Base-by-base conservation (phyloP, 1,140 invertebrate species). In the Drosophila sproati region DNA sequence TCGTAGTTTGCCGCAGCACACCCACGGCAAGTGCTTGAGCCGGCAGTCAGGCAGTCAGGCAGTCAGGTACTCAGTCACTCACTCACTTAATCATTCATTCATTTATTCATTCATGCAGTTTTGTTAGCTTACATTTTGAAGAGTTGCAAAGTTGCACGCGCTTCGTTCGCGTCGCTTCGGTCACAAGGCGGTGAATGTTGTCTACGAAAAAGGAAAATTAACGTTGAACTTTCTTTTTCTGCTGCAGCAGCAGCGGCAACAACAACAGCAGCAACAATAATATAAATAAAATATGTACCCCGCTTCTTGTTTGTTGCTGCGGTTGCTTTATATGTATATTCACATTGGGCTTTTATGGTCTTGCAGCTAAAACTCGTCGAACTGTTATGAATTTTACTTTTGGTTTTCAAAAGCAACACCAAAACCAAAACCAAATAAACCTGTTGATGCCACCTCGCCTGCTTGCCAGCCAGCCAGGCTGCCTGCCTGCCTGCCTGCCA, bases 221-320 rank as follows among this genome's bases (percentile, higher is more conserved):
- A 81, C 56, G 86, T 77, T 85, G 80, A 89, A 89, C 85, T 89
- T 89, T 89, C 85, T 89, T 89, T 89, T 79, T 87, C 35, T 85
- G 78, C 67, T 72, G 80, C 70, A 41, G 66, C 32, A 50, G 4
- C 45, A 47, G 55, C 77, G 69, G 43, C 62, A 62, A 10, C 73
- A 75, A 64, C 63, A 73, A 56, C 68, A 77, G 35, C 78, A 57
- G 48, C 73, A 82, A 83, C 82, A 73, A 63, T 75, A 73, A 78
- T 80, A 91, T 83, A 78, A 83, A 91, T 91, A 91, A 89, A 79
- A 81, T 78, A 78, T 86, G 81, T 82, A 77, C 66, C 73, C 54
- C 28, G 70, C 60, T 66, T 68, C 51, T 55, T 52, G 55, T 35
- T 50, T 50, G 54, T 7, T 47, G 51, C 12, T 60, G 59, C 12